A percentile compares a stretch with the other conserved stretches of the same genome.
Evolutionary conservation across 2,888 invertebrate species (phyloP).

Genomic region (Lomographa bimaculata): DNA sequence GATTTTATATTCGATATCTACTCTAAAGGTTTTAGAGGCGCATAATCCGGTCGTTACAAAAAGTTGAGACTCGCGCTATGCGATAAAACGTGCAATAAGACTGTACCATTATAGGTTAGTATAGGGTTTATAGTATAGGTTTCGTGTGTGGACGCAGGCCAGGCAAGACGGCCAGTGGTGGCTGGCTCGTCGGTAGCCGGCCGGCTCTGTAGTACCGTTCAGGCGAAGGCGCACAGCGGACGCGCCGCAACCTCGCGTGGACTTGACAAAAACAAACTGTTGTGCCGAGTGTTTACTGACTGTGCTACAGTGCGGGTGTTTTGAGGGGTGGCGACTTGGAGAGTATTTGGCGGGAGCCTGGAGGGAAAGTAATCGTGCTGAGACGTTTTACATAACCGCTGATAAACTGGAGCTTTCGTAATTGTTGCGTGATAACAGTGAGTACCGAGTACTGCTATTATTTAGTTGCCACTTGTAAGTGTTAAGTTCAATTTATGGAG

Average conservation of each 20-base stretch:
- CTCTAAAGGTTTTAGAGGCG: slow-evolving; percentile 57
- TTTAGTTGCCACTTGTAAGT: slow-evolving; percentile 17
- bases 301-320: slow-evolving; percentile 47
- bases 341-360: slow-evolving; percentile 59
- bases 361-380: slow-evolving; percentile 53
- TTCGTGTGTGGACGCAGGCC: slow-evolving; percentile 44
- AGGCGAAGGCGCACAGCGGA: slow-evolving; percentile 64
- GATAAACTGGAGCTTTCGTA: slow-evolving; percentile 69
- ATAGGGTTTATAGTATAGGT: slow-evolving; percentile 31
- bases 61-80: slow-evolving; percentile 52
- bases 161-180: slow-evolving; percentile 32
- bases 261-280: slow-evolving; percentile 45
- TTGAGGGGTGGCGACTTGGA: slow-evolving; percentile 25
- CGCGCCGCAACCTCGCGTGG: slow-evolving; percentile 50
- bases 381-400: slow-evolving; percentile 61
- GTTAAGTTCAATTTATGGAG: slow-evolving; percentile 19
- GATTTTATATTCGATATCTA: slow-evolving; percentile 45
- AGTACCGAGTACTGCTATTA: slow-evolving; percentile 64
- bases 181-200: slow-evolving; percentile 35
- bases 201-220: slow-evolving; percentile 66
- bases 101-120: slow-evolving; percentile 31
- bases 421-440: slow-evolving; percentile 77
- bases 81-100: slow-evolving; percentile 68
- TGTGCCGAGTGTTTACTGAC: slow-evolving; percentile 50
- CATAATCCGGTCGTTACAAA: slow-evolving; percentile 61